Conservation (phyloP, 1,140 invertebrate genomes). For the Drosophila triauraria region DNA sequence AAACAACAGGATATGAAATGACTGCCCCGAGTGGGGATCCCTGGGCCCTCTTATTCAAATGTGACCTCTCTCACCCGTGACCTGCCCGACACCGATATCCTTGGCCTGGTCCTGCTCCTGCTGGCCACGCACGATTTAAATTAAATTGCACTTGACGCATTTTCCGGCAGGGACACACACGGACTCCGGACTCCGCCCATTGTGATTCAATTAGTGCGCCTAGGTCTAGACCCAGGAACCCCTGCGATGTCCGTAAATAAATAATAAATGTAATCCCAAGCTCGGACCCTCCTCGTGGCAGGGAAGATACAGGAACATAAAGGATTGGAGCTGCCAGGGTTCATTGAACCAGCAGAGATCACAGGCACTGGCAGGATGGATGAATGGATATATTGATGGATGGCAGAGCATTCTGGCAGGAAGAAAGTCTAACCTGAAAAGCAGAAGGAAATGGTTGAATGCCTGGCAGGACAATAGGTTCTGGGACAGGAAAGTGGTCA, state of each 20-base stretch:
- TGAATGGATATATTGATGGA: slow-evolving; percentile 29
- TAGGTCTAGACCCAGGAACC: slow-evolving; percentile 22
- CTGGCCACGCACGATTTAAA: slow-evolving; percentile 80
- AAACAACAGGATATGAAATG: slow-evolving; percentile 77
- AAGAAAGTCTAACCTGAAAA: too few relatives aligned
- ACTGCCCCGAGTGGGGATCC: slow-evolving; percentile 38
- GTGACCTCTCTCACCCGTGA: slow-evolving; percentile 21
- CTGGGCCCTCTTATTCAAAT: slow-evolving; percentile 29
- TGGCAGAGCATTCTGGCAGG: neutral
- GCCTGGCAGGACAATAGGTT: neutral
- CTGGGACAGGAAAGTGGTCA: neutral
- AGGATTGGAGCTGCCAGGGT: slow-evolving; percentile 14
- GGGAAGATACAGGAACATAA: neutral
- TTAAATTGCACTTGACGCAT: slow-evolving; percentile 80
- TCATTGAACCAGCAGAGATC: slow-evolving; percentile 37
- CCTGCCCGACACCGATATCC: slow-evolving; percentile 25
- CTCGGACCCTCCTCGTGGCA: neutral
- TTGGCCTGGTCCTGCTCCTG: slow-evolving; percentile 8
- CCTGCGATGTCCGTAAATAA: slow-evolving; percentile 37
- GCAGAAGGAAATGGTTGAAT: neutral
- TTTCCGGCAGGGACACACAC: slow-evolving; percentile 42
- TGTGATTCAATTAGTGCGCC: slow-evolving; percentile 70
- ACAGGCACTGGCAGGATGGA: neutral
- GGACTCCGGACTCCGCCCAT: neutral
- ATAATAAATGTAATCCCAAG: slow-evolving; percentile 62